Base-by-base conservation (phyloP, 2,113 vertebrate species). In the Aegotheles bennettii region DNA sequence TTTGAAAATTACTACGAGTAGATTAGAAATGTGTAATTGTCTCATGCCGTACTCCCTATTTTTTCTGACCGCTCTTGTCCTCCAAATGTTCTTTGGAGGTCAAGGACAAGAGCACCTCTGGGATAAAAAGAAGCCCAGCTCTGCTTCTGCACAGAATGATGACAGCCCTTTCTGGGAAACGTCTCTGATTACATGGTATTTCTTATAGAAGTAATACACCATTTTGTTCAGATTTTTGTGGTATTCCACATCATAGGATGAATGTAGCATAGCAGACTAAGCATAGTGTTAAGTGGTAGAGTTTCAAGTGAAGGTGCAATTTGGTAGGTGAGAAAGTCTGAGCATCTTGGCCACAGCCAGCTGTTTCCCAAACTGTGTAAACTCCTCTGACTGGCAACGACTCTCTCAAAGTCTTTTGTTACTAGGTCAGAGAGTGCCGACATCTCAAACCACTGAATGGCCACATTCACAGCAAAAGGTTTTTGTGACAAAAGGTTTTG, bases 81-180 rank as follows among this genome's bases (percentile, higher is more conserved):
- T 47, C 56, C 17, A 74, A 71, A 81, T 2, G 6, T 69, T n/a
- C 38, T 28, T 47, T 40, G 20, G 10, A 84, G 45, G 20, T 31
- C 38, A 89, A 79, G n/a, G 38, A 2, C 85, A 88, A 71, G 60
- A 61, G 16, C 8, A 65, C 28, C 29, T 54, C 67, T 51, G 59
- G 60, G 78, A 79, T 23, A 50, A 60, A 40, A 68, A 68, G 47
- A 84, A 26, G 2, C 31, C 60, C 2, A 1, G 12, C 14, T 16
- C 7, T 63, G 31, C 17, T 70, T 81, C 73, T 87, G 18, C 20
- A 47, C 25, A 73, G 51, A 89, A 50, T 43, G 71, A 40, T 33
- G 87, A 50, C 36, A 80, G 17, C 16, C 13, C 33, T 91, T 95
- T 79, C 89, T 91, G 80, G 76, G 61, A 87, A 90, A 17, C 36